Percentiles rank a stretch among this genome's conserved stretches.
Conservation (phyloP, 2,113 vertebrate genomes). For the Oncorhynchus masou region DNA sequence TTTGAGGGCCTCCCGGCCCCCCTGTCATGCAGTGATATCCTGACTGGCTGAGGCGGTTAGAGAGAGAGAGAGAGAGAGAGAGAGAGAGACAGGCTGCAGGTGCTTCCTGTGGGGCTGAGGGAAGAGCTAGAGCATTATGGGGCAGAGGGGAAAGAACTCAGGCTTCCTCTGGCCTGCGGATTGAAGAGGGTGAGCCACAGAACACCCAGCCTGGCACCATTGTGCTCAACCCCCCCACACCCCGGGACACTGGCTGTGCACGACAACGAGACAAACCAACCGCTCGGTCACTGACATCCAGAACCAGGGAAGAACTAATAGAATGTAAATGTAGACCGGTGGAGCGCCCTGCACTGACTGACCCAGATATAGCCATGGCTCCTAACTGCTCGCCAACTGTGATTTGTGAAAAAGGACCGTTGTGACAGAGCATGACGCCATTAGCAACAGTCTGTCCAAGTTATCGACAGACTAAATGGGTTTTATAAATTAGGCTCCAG, state of each 20-base stretch:
- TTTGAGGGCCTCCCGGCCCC: background rate
- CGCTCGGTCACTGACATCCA: background rate
- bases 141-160: background rate
- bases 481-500: background rate
- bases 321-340: no score
- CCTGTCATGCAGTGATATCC: background rate
- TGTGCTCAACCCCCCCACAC: no score
- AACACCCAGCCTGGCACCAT: no score
- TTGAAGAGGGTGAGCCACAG: no score
- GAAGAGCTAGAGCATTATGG: background rate
- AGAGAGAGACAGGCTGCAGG: constrained; percentile 48
- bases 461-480: background rate
- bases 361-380: no score
- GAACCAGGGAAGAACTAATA: no score
- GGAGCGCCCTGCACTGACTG: background rate
- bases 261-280: no score
- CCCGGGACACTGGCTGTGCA: no score
- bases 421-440: background rate
- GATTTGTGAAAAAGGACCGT: background rate
- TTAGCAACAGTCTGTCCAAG: background rate
- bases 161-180: no score
- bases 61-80: background rate
- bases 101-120: constrained; percentile 65
- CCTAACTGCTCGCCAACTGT: no score
- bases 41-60: background rate